A percentile compares a stretch with the other conserved stretches of the same genome.
These are phyloP conservation scores for Thera obeliscata DNA, from an alignment of 2,888 invertebrate genomes.

Conservation along the genomic window DNA sequence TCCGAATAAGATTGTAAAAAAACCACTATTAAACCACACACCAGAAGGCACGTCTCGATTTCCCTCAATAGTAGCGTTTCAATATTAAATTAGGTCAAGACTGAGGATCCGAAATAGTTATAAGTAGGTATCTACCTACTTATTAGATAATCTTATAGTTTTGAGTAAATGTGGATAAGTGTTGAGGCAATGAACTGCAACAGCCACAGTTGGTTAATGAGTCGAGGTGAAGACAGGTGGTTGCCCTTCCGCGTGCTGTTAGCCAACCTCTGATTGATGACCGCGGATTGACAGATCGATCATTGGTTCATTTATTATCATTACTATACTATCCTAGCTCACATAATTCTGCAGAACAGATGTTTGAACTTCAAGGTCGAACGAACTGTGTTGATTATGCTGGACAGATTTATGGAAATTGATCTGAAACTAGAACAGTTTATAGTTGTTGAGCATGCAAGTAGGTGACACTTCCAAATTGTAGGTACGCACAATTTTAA, in stretches of 20 bases:
- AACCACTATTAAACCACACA: too few relatives aligned
- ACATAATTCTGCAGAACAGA: background rate
- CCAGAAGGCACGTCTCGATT: slow-evolving; percentile 1
- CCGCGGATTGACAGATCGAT: slow-evolving; percentile 29
- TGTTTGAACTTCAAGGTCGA: slow-evolving; percentile 17
- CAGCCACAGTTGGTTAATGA: slow-evolving; percentile 7
- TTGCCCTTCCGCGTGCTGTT: slow-evolving; percentile 30
- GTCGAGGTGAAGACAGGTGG: slow-evolving; percentile 24
- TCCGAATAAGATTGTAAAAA: too few relatives aligned
- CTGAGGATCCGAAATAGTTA: slow-evolving; percentile 27
- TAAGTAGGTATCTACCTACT: background rate
- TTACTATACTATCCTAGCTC: slow-evolving; percentile 1
- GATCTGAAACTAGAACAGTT: slow-evolving; percentile 12
- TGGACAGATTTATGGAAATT: slow-evolving; percentile 7
- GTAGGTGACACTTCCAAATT: background rate
- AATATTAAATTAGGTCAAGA: slow-evolving; percentile 34
- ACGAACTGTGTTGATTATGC: slow-evolving; percentile 1
- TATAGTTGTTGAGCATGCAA: background rate
- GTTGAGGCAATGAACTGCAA: slow-evolving; percentile 21
- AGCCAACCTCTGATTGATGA: slow-evolving; percentile 28
- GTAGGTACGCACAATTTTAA: too few relatives aligned
- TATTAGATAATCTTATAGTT: slow-evolving; percentile 12
- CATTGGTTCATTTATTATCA: slow-evolving; percentile 1
- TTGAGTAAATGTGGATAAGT: background rate
- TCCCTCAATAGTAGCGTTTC: slow-evolving; percentile 7